phyloP scores from a whole-genome alignment of 1,140 invertebrate species.

The Ostrea denselamellosa region DNA sequence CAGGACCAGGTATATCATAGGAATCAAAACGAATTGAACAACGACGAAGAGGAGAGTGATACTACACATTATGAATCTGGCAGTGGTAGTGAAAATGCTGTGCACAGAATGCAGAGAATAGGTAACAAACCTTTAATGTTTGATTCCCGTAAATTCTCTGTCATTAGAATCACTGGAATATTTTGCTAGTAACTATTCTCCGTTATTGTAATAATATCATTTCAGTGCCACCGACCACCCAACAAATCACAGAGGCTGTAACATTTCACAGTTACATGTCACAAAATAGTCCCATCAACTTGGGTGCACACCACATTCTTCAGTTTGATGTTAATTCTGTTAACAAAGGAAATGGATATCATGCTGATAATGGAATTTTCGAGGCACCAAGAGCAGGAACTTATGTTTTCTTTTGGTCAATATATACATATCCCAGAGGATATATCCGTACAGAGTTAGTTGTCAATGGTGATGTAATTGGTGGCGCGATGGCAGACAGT shows the following conservation, averaged over 20 bases:
- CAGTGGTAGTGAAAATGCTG: background rate
- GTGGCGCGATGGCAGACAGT: background rate
- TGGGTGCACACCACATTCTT: background rate
- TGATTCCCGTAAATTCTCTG: background rate
- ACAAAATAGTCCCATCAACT: background rate
- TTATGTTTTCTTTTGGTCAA: background rate
- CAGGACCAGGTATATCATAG: background rate
- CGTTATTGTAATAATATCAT: background rate
- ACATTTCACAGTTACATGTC: background rate
- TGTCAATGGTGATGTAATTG: background rate
- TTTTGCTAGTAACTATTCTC: background rate
- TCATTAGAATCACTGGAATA: background rate
- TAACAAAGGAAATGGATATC: conserved; percentile 5
- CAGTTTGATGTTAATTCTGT: background rate
- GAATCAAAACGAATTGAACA: background rate
- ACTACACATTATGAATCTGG: background rate
- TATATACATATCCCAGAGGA: conserved; percentile 1
- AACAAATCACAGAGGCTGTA: background rate
- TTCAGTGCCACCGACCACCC: background rate
- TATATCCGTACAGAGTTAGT: background rate
- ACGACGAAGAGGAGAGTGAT: background rate
- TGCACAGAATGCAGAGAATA: background rate
- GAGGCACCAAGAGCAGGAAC: background rate
- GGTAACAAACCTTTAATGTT: background rate
- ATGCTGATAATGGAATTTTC: background rate